Evolutionary conservation across 2,888 invertebrate genomes (phyloP).

Genomic region (Tipula lateralis): DNA sequence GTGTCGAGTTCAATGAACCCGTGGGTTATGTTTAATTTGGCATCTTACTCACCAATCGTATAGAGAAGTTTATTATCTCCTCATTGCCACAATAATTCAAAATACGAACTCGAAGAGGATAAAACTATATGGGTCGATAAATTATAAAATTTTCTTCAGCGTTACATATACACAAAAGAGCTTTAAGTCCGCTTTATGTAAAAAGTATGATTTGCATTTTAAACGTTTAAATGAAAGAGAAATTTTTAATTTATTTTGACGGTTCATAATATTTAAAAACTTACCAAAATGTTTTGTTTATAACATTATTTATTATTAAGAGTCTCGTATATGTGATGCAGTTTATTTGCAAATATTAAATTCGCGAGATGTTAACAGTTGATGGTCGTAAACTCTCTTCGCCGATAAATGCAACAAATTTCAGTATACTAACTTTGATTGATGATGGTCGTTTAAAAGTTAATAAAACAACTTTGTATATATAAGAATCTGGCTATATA

Average conservation of each 20-base stretch:
- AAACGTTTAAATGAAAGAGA: not conserved
- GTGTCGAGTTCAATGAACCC: no score
- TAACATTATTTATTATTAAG: not conserved
- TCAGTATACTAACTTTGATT: not conserved
- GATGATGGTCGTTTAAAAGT: not conserved
- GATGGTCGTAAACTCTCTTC: not conserved
- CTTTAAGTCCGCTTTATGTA: not conserved
- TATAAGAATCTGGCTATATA: not conserved
- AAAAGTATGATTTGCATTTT: not conserved
- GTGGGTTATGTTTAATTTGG: not conserved
- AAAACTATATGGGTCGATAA: not conserved
- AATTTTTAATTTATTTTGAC: constrained; percentile 19
- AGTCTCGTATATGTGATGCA: not conserved
- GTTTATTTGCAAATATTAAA: not conserved
- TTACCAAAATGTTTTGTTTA: not conserved
- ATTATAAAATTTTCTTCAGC: not conserved
- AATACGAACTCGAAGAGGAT: no score
- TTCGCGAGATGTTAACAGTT: not conserved
- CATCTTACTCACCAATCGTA: no score
- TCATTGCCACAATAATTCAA: no score
- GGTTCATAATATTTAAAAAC: not conserved
- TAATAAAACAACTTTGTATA: not conserved
- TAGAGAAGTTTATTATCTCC: not conserved
- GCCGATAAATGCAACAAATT: not conserved
- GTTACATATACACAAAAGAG: not conserved